Evolutionary conservation across 2,888 invertebrate genomes (phyloP).

Genomic region (Eupithecia insigniata): DNA sequence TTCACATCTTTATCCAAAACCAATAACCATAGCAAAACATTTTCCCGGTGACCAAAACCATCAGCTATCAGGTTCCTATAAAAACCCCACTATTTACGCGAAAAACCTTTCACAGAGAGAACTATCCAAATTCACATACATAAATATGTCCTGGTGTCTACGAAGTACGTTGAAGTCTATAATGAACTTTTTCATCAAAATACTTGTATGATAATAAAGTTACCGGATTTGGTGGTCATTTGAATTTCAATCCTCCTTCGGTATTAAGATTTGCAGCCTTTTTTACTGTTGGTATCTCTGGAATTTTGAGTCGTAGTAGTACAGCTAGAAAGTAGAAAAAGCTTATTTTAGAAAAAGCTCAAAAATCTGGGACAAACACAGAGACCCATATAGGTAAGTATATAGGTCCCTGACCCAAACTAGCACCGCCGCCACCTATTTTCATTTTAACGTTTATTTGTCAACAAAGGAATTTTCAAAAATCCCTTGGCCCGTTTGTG

Average conservation of each 20-base stretch:
- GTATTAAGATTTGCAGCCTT: background rate
- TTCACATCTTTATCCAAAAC: background rate
- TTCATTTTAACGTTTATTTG: too few species aligned
- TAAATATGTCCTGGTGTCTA: too few species aligned
- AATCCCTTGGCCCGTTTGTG: too few species aligned
- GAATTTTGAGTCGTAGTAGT: background rate
- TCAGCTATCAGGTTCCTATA: background rate
- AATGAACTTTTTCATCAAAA: background rate
- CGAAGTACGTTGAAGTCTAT: background rate
- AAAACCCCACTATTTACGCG: background rate
- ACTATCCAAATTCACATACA: background rate
- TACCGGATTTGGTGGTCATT: background rate
- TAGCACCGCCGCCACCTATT: too few species aligned
- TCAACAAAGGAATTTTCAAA: too few species aligned
- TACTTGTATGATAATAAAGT: background rate
- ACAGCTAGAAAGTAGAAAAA: background rate
- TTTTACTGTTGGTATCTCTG: background rate
- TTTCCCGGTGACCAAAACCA: background rate
- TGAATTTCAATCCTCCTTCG: background rate
- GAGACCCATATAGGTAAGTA: too few species aligned
- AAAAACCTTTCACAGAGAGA: background rate
- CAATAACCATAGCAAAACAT: background rate
- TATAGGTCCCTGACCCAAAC: too few species aligned
- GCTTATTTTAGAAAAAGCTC: background rate
- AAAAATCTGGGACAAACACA: background rate